Base-by-base conservation (phyloP, 2,888 invertebrate genomes). In the Drosophila sordidula region DNA sequence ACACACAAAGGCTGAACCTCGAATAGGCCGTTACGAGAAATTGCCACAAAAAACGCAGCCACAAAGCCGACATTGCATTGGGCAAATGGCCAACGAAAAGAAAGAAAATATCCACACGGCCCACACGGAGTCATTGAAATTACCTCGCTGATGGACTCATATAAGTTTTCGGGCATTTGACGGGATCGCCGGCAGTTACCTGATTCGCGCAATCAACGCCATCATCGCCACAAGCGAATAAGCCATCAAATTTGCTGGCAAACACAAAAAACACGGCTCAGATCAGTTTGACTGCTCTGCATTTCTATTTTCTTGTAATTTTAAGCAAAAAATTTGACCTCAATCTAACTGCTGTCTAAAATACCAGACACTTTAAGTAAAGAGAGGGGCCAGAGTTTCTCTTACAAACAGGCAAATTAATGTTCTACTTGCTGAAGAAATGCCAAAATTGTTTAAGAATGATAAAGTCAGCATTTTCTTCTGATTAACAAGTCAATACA, bases 51-150 rank as follows among this genome's bases (percentile, higher is more conserved):
- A 65, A 79, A 70, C 69, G 70, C 77, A 70, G 75, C 78, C 81
- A 71, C 87, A 87, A 81, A 84, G 71, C 69, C 81, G 75, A 80
- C 87, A 83, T 77, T 81, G 87, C 80, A 87, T 66, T 72, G 78
- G 52, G 73, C 14, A 58, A 69, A 75, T 36, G 42, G 56, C 63
- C 32, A 41, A 14, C 29, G 25, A 18, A 25, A 14, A 42, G 12
- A 9, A 26, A 32, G 32, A n/a, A 34, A 51, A 49, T 29, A 26
- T 14, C 34, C 45, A 39, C 12, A 8, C 25, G 18, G 16, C 41
- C 39, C 63, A 69, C 38, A 52, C 18, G 54, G 36, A 57, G 70
- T 76, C 56, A 71, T 76, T 59, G 68, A 72, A 76, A 75, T 75
- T 61, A 72, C 77, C 63, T 49, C 73, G 47, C 51, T 56, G 68